These are phyloP conservation scores for Camptogramma bilineatum DNA, from an alignment of 2,888 invertebrate genomes.

Conservation along the genomic window DNA sequence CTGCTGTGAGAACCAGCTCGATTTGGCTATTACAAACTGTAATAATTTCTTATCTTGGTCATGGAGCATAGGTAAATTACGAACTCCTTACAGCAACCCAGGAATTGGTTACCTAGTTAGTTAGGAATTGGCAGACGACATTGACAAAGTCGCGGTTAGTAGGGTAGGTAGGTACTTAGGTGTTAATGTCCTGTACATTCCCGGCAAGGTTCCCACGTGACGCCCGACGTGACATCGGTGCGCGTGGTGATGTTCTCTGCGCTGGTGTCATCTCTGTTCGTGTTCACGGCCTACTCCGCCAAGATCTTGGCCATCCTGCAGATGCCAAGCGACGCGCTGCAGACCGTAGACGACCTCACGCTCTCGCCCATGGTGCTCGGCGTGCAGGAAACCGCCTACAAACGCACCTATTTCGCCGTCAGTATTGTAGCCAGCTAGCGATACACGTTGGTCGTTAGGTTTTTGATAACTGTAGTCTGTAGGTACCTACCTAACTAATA, in stretches of 20 bases:
- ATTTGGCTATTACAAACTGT: no score
- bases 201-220: constrained; percentile 80
- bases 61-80: no score
- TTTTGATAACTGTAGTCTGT: background rate
- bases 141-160: no score
- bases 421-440: constrained; percentile 28
- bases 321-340: constrained; percentile 86
- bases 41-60: no score
- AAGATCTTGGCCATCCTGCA: constrained; percentile 87
- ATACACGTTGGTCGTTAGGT: background rate
- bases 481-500: no score
- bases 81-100: background rate
- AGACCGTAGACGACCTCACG: constrained; percentile 82
- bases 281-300: constrained; percentile 88
- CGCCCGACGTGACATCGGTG: constrained; percentile 77
- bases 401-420: constrained; percentile 84
- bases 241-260: constrained; percentile 84
- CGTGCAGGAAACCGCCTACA: constrained; percentile 86
- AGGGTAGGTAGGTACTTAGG: no score
- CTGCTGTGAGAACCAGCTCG: no score
- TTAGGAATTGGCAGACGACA: no score
- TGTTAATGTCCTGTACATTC: no score
- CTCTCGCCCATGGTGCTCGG: constrained; percentile 84
- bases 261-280: constrained; percentile 83
- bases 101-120: no score